Evolutionary conservation across 2,888 invertebrate species (phyloP), one percentile per base, ranked within the genome.

Genomic region (Rhagophthalmus giganteus): DNA sequence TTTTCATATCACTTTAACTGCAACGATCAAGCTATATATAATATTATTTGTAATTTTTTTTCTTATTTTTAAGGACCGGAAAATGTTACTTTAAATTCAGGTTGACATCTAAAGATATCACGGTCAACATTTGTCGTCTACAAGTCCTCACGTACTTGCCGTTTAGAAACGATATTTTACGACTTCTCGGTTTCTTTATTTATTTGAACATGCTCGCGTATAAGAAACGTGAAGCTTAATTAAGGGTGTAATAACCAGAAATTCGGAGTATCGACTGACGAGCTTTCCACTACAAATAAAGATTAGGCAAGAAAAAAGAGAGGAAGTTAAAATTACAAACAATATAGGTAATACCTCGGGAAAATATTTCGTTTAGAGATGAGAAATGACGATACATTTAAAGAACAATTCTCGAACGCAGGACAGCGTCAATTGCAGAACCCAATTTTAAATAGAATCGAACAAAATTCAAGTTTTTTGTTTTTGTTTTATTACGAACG

Each of bases 51-150:
- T 20, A 20, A 20, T 20, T 20, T 20, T 20, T 5, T 7, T 7
- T 5, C 20, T 20, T 20, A 7, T 7, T 20, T 20, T 20, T n/a
- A n/a, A 20, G 20, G 7, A 20, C 3, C 3, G 20, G 20, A 20
- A 20, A 20, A 20, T 20, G 7, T 20, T 7, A 20, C 7, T 20
- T 20, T 7, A 20, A 20, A 20, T 20, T 20, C 20, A 20, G 20
- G 20, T 7, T 20, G 3, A 20, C 7, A 20, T 20, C 20, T 7
- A 27, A 27, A 27, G 8, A 9, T 27, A 27, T 16, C 20, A 15
- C 11, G 10, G 20, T 33, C 16, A 33, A 34, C 34, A 34, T 34
- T 34, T 32, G 16, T 16, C 11, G 34, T 34, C 11, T 34, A 34
- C 20, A 34, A 34, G 24, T 20, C 34, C 10, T 15, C 34, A 34